Conservation (phyloP, 1,140 invertebrate species). For the Cryptotermes secundus region DNA sequence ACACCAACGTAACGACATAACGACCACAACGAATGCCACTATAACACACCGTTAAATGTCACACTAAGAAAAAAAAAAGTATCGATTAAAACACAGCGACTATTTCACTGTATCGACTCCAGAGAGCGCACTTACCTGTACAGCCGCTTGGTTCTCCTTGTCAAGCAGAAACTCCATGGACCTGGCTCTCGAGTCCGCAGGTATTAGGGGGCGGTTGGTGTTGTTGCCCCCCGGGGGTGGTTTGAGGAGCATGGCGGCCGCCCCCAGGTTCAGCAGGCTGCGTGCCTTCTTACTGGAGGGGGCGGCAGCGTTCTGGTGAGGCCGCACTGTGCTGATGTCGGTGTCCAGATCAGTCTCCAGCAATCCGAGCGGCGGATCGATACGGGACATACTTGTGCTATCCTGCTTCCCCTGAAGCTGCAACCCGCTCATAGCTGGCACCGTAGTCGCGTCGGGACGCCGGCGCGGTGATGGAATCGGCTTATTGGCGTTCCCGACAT, state of each 20-base stretch:
- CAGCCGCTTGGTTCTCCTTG: slow-evolving; percentile 78
- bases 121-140: slow-evolving; percentile 59
- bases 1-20: too few relatives aligned
- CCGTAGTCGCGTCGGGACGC: background rate
- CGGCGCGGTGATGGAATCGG: slow-evolving; percentile 34
- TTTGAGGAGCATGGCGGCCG: slow-evolving; percentile 48
- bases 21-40: too few relatives aligned
- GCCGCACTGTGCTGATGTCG: slow-evolving; percentile 46
- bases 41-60: too few relatives aligned
- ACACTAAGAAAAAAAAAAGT: too few relatives aligned
- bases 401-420: slow-evolving; percentile 30
- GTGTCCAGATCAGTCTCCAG: slow-evolving; percentile 86
- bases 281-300: slow-evolving; percentile 64
- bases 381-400: slow-evolving; percentile 39
- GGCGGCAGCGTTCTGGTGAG: slow-evolving; percentile 42
- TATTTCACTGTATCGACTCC: too few relatives aligned
- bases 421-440: background rate
- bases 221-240: slow-evolving; percentile 42
- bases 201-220: slow-evolving; percentile 40
- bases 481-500: slow-evolving; percentile 38
- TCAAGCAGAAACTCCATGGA: slow-evolving; percentile 92
- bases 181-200: slow-evolving; percentile 63
- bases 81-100: too few relatives aligned
- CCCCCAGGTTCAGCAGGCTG: slow-evolving; percentile 72
- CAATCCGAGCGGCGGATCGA: slow-evolving; percentile 54